Base-by-base conservation (phyloP, 2,888 invertebrate species). In the Cyaniris semiargus region DNA sequence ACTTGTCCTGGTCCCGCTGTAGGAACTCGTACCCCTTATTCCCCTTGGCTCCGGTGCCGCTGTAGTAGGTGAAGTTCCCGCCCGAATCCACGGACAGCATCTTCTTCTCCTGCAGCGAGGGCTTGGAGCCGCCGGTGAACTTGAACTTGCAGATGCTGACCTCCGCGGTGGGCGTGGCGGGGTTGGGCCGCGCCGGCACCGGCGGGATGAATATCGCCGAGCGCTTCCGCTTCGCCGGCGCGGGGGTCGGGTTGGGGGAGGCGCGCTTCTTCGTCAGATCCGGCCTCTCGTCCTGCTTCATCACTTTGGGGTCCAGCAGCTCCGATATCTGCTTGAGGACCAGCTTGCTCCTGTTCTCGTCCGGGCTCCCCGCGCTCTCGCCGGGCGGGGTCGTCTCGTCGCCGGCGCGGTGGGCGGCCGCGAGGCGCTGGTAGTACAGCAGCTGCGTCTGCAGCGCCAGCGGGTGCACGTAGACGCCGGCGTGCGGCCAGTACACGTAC, bases 111-210 rank as follows among this genome's bases (percentile, higher is more conserved):
- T 98, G 97, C 75, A 98, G 86, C 78, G 96, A 96, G 0, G 98
- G 98, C 81, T 97, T 97, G 0, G 97, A 97, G 0, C 98, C 98
- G 0, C 98, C 98, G 0, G 98, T 98, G 86, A 98, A 98, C 87
- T 98, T 98, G 86, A 98, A 98, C 88, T 98, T 98, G 87, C 98
- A 98, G 85, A 98, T 98, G 88, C 97, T 97, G 70, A 97, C 98
- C 89, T 97, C 97, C 0, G 97, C 96, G 0, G 97, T 96, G 0
- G 97, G 97, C 83, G 96, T 97, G 3, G 96, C 95, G 7, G 96
- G 95, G 82, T 95, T 96, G 79, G 90, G 95, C 83, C 96, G 97
- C 4, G 96, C 93, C 0, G 97, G 97, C 88, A 97, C 96, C 0
- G 97, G 97, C 0, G 97, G 97, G 81, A 97, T 97, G 84, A 97